Base-by-base conservation (phyloP, 2,888 invertebrate genomes). In the Andrena bucephala region DNA sequence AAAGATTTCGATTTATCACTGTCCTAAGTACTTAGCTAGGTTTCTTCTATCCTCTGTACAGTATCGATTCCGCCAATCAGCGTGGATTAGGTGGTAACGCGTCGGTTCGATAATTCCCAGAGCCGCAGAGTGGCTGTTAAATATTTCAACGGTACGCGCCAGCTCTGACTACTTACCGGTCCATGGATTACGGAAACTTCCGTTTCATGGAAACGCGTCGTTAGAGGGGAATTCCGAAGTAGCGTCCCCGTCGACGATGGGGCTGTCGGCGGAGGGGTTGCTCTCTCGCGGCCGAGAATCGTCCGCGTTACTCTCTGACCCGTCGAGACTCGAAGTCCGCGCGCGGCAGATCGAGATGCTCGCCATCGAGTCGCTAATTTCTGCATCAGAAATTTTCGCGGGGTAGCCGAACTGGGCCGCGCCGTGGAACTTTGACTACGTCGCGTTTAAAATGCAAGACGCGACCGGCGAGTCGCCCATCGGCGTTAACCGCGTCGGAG, bases 151-250 rank as follows among this genome's bases (percentile, higher is more conserved):
- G 63, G 80, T 77, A 74, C 73, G 77, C 80, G 70, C 71, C 50
- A 68, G 70, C 63, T 63, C 79, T 81, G 82, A 89, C 87, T 89
- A 89, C 88, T 89, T 89, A 89, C 82, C 84, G 85, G 85, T 88
- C 78, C 79, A 16, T 70, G 72, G 81, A 85, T 83, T 83, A 83
- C 70, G 79, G 72, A 78, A 87, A 90, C 89, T 89, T 90, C 85
- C 82, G 84, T 85, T 87, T 83, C 84, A 73, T 82, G 87, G 85
- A 81, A 83, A 87, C 81, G 85, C 72, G 69, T 69, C 71, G 85
- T 86, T 86, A 87, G 83, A 75, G 50, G 70, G 71, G 79, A 80
- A 86, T 87, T 78, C 81, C 66, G 65, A 89, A 86, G 79, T 89
- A 84, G 70, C 74, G 70, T 70, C 50, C 10, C 70, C 71, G 62